A percentile compares a stretch with the other conserved stretches of the same genome.
Conservation (phyloP, 2,797 vertebrate species). For the Molossus alvarezi region DNA sequence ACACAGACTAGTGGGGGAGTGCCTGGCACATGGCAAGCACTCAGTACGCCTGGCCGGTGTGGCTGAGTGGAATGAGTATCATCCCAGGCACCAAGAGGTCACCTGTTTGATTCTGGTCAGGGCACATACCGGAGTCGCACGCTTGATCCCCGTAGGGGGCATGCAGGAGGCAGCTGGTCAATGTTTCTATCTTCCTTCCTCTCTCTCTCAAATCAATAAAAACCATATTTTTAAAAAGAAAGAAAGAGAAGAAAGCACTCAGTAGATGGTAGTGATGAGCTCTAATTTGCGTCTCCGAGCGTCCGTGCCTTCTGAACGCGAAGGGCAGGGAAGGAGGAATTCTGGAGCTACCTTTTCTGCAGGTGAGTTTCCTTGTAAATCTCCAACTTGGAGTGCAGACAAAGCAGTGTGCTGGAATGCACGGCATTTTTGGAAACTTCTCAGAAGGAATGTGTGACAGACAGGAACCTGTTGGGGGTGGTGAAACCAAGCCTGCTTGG, state of each 20-base stretch:
- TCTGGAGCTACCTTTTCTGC: neutral
- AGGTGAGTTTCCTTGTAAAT: neutral
- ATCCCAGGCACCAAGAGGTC: no score
- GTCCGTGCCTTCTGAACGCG: neutral
- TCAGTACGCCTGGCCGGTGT: neutral
- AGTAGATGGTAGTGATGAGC: neutral
- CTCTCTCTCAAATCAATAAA: no score
- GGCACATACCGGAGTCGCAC: no score
- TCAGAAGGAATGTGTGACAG: conserved; percentile 65
- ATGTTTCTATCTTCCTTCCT: no score
- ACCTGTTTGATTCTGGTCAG: no score
- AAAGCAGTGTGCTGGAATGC: conserved; percentile 61
- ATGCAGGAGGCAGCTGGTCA: no score
- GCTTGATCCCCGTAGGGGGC: no score
- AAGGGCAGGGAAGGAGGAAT: neutral
- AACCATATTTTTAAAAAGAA: no score
- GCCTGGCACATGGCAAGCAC: neutral
- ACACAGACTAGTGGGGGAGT: neutral
- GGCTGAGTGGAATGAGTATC: no score
- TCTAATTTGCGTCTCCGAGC: neutral
- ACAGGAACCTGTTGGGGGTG: conserved; percentile 43
- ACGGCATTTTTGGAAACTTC: conserved; percentile 70
- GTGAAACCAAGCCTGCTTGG: neutral
- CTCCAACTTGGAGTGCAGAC: neutral
- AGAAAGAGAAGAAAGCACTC: neutral